Evolutionary conservation across 2,113 vertebrate genomes (phyloP), one percentile per base, ranked within the genome.

Genomic region (Hippocampus barbouri): DNA sequence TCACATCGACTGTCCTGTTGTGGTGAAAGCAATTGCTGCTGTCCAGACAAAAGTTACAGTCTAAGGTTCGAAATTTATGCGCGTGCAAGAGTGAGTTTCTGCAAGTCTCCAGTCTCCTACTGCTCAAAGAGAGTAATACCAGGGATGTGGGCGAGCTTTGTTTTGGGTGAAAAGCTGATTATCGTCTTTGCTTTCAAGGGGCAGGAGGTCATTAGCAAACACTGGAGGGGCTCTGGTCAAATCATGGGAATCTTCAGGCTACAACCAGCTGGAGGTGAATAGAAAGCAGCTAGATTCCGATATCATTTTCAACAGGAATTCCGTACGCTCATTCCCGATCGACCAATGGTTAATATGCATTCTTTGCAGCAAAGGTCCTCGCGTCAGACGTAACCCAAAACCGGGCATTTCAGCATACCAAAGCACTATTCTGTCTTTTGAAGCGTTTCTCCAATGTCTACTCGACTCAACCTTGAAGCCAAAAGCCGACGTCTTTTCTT

Each of bases 341-440:
- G 87, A 91, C 71, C 73, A 82, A 90, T 83, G 81, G 84, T 80
- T 89, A 90, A 87, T 87, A 89, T 89, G 89, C 88, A 88, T 87
- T 90, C 87, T 85, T 74, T 68, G 78, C 71, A 69, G 79, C 77
- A 73, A 85, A 81, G 87, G 82, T 69, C 72, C 77, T 82, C 82
- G 68, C 79, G 79, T 89, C 87, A 77, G 89, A 69, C 84, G 88
- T 89, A 91, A 92, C 82, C 74, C 66, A 85, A 92, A 89, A 89
- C 88, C 88, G 66, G 63, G 54, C 70, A 79, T 79, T 88, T 87
- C 83, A 83, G 83, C 89, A 89, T 88, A 82, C 87, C 86, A 78
- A 86, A 84, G 87, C 79, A 83, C 83, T 72, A 75, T 85, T 79
- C 41, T 47, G 41, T 66, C 65, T 76, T 81, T 72, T 73, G 47